Conservation (phyloP, 2,888 invertebrate species). For the Meloe dianella region DNA sequence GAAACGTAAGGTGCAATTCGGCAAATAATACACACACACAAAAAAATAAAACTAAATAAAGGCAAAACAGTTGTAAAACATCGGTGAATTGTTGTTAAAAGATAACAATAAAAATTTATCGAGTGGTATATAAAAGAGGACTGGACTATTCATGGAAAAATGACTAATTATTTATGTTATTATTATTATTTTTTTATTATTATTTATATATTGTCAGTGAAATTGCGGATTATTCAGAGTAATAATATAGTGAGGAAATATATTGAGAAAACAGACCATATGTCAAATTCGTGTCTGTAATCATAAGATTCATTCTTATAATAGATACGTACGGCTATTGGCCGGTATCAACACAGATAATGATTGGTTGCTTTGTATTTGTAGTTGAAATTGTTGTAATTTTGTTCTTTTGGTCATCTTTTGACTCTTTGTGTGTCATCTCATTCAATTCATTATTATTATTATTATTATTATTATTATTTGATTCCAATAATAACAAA, state of each 20-base stretch:
- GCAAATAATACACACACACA: slow-evolving; percentile 27
- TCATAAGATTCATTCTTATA: slow-evolving; percentile 1
- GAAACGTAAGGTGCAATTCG: slow-evolving; percentile 49
- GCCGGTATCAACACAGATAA: slow-evolving; percentile 22
- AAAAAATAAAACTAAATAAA: too few relatives aligned
- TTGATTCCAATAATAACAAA: neutral
- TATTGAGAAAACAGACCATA: slow-evolving; percentile 34
- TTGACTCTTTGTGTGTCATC: neutral
- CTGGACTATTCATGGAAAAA: neutral
- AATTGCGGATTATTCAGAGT: slow-evolving; percentile 2
- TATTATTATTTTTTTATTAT: neutral
- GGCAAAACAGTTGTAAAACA: neutral
- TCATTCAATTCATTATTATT: neutral
- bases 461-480: neutral
- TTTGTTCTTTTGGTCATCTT: neutral
- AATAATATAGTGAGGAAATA: slow-evolving; percentile 16
- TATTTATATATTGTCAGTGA: neutral
- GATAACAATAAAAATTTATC: neutral
- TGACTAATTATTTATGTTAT: neutral
- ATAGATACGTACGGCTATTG: slow-evolving; percentile 12
- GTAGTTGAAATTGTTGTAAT: neutral
- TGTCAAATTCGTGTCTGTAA: slow-evolving; percentile 27
- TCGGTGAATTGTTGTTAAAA: neutral
- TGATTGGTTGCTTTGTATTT: slow-evolving; percentile 27
- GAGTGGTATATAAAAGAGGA: neutral